phyloP scores from a whole-genome alignment of 2,888 invertebrate genomes.

The Tipula vernalis region DNA sequence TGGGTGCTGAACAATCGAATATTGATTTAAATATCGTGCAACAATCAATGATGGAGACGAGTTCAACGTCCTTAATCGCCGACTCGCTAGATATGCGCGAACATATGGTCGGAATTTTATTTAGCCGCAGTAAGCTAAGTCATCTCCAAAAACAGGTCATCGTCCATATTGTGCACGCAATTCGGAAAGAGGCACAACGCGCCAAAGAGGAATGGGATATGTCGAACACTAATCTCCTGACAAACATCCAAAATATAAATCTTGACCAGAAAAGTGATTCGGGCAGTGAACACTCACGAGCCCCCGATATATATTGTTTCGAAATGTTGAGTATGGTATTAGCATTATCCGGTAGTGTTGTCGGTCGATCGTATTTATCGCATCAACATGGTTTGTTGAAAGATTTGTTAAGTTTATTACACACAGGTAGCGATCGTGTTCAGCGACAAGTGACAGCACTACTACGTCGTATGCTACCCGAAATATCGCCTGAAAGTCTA shows the following conservation, averaged over 20 bases:
- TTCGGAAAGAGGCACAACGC: slow-evolving; percentile 73
- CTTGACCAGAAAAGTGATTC: slow-evolving; percentile 25
- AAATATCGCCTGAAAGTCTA: slow-evolving; percentile 75
- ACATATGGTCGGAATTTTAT: slow-evolving; percentile 93
- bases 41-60: slow-evolving; percentile 26
- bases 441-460: slow-evolving; percentile 86
- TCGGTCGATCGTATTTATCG: slow-evolving; percentile 80
- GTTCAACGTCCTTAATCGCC: slow-evolving; percentile 29
- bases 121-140: slow-evolving; percentile 85
- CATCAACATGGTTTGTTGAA: slow-evolving; percentile 75
- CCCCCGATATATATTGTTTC: slow-evolving; percentile 85
- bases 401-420: slow-evolving; percentile 74
- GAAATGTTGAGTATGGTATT: slow-evolving; percentile 92
- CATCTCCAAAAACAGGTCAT: slow-evolving; percentile 89
- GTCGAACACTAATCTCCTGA: slow-evolving; percentile 27
- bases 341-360: slow-evolving; percentile 83
- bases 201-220: slow-evolving; percentile 88
- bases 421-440: slow-evolving; percentile 88
- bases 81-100: slow-evolving; percentile 68
- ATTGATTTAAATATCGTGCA: slow-evolving; percentile 16
- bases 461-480: slow-evolving; percentile 74
- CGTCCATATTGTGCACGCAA: slow-evolving; percentile 80
- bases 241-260: slow-evolving; percentile 21
- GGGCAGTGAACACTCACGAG: slow-evolving; percentile 27
- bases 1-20: slow-evolving; percentile 41